phyloP scores from a whole-genome alignment of 2,113 vertebrate genomes.

The Cavia aperea region DNA sequence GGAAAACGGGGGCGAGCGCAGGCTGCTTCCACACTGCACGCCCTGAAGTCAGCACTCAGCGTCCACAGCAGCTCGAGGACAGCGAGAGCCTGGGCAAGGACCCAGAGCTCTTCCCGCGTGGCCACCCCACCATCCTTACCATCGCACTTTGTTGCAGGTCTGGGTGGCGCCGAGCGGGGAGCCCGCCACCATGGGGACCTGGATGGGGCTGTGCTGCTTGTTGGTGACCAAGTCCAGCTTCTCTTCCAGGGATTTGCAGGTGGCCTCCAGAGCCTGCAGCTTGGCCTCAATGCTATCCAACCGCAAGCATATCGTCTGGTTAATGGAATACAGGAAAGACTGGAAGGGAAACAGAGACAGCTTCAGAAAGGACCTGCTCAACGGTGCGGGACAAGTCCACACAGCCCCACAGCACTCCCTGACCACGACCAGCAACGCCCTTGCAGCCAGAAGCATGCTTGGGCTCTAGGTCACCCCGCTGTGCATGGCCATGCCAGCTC shows the following conservation, averaged over 20 bases:
- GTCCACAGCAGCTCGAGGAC: not conserved
- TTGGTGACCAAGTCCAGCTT: conserved; percentile 92
- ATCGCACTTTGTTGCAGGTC: conserved; percentile 98
- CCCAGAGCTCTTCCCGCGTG: fast-evolving
- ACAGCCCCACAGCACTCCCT: not conserved
- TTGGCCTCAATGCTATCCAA: conserved; percentile 95
- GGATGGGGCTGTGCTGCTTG: conserved; percentile 91
- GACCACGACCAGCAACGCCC: not conserved
- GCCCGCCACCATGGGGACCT: conserved; percentile 97
- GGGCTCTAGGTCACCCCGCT: too few relatives aligned
- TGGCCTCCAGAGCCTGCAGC: conserved; percentile 89
- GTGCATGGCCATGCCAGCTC: not conserved
- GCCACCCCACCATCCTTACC: conserved; percentile 76
- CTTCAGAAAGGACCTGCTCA: not conserved
- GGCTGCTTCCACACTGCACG: not conserved
- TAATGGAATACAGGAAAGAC: conserved; percentile 92
- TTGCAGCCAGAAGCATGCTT: conserved; percentile 15
- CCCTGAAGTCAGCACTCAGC: not conserved
- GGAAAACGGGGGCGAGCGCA: conserved; percentile 45
- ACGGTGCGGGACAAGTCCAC: not conserved
- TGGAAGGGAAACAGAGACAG: conserved; percentile 62
- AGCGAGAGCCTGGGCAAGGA: fast-evolving
- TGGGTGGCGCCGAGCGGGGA: conserved; percentile 97
- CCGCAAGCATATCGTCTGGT: conserved; percentile 91
- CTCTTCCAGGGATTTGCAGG: conserved; percentile 91